Evolutionary conservation across 2,113 vertebrate genomes (phyloP).

Genomic region (Crocuta crocuta): DNA sequence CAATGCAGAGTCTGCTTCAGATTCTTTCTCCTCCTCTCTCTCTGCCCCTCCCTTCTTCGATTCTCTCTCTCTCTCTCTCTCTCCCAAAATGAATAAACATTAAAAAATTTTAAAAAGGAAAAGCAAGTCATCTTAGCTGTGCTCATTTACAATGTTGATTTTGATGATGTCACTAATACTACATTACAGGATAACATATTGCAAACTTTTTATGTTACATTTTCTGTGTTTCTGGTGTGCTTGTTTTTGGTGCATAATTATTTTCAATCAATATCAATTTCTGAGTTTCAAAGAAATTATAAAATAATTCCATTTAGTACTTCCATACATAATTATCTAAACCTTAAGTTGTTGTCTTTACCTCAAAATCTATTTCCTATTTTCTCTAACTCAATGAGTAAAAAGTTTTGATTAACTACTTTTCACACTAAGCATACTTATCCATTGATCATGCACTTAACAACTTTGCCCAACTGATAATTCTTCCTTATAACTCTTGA

Average conservation of each 20-base stretch:
- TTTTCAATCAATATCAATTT: slow-evolving; percentile 18
- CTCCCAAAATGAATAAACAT: too few species aligned
- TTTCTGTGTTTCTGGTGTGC: neutral
- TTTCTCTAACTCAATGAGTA: neutral
- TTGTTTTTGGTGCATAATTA: neutral
- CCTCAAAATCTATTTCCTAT: neutral
- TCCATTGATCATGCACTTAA: neutral
- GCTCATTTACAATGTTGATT: neutral
- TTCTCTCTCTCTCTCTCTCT: too few species aligned
- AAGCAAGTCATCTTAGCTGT: neutral
- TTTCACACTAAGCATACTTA: neutral
- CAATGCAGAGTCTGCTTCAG: too few species aligned
- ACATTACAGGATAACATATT: neutral
- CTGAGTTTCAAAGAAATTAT: neutral
- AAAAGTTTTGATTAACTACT: neutral
- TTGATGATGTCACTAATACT: neutral
- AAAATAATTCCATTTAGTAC: neutral
- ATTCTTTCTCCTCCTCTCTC: too few species aligned
- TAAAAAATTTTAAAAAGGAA: too few species aligned
- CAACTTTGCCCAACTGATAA: neutral
- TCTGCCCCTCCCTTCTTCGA: too few species aligned
- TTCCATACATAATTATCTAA: neutral
- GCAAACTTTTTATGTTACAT: neutral
- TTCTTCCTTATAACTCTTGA: neutral
- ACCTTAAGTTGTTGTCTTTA: neutral